A percentile compares a stretch with the other conserved stretches of the same genome.
phyloP scores from a whole-genome alignment of 2,113 vertebrate species.

The Felis chaus region DNA sequence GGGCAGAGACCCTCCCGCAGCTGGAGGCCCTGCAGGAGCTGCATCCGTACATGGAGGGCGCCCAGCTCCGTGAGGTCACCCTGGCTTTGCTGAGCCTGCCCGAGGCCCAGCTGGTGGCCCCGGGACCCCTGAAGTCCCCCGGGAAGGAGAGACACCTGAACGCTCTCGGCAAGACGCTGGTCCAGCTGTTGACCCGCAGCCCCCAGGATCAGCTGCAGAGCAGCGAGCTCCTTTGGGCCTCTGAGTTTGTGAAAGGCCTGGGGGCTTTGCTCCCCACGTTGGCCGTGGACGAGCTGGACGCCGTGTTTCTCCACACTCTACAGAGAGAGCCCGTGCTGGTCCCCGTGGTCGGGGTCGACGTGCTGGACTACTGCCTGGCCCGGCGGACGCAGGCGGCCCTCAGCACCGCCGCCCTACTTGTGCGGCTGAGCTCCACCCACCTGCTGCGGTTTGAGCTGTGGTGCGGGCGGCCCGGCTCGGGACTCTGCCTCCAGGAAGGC shows the following conservation, averaged over 20 bases:
- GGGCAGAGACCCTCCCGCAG: conserved; percentile 76
- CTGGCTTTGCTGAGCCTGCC: conserved; percentile 89
- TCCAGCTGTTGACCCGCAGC: conserved; percentile 87
- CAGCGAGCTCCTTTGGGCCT: conserved; percentile 80
- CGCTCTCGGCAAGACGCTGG: conserved; percentile 85
- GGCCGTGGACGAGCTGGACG: conserved; percentile 85
- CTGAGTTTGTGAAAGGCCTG: conserved; percentile 87
- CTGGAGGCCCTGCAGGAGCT: conserved; percentile 88
- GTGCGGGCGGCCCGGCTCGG: conserved; percentile 84
- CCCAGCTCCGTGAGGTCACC: conserved; percentile 85
- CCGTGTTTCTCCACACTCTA: conserved; percentile 87
- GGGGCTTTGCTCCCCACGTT: conserved; percentile 86
- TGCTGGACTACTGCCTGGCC: conserved; percentile 90
- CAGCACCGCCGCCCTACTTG: conserved; percentile 83
- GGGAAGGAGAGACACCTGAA: conserved; percentile 81
- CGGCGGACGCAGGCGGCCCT: conserved; percentile 68
- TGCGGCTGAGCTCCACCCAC: conserved; percentile 88
- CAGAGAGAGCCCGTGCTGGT: conserved; percentile 84
- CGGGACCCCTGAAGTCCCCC: not conserved
- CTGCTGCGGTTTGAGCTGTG: conserved; percentile 92
- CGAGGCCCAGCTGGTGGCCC: conserved; percentile 81
- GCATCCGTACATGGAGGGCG: conserved; percentile 86
- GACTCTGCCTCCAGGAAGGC: conserved; percentile 77
- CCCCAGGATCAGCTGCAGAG: conserved; percentile 68
- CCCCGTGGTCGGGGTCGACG: conserved; percentile 76